A percentile compares a stretch with the other conserved stretches of the same genome.
Evolutionary conservation across 37 sponge, comb jelly and placozoan genomes (phyloP).

Genomic region (Mnemiopsis leidyi): DNA sequence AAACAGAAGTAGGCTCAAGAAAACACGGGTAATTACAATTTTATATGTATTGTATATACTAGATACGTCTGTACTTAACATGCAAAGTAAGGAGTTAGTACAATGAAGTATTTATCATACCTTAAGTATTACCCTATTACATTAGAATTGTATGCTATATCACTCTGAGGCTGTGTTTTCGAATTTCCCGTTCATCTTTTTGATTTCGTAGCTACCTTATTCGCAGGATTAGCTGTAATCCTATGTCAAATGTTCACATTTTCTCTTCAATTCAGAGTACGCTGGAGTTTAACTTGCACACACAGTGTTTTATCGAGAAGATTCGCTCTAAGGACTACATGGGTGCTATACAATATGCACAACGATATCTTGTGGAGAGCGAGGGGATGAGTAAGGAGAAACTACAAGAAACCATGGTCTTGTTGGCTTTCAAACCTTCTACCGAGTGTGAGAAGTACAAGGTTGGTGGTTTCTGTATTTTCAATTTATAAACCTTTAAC

Average conservation of each 20-base stretch:
- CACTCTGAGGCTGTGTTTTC: background rate
- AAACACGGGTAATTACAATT: constrained; percentile 72
- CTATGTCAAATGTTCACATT: too few species aligned
- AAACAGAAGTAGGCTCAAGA: constrained; percentile 86
- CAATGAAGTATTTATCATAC: too few species aligned
- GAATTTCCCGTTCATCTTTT: too few species aligned
- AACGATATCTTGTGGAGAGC: constrained; percentile 58
- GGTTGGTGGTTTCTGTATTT: too few species aligned
- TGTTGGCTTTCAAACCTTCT: constrained; percentile 80
- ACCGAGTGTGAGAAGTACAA: constrained; percentile 67
- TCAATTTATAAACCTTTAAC: too few species aligned
- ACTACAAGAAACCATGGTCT: constrained; percentile 84
- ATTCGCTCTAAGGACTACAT: constrained; percentile 71
- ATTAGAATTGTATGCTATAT: too few species aligned
- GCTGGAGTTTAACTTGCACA: constrained; percentile 81
- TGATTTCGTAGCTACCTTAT: too few species aligned
- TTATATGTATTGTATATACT: too few species aligned
- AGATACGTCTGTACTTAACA: too few species aligned
- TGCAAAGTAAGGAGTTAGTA: too few species aligned
- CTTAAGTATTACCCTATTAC: too few species aligned
- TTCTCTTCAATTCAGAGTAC: constrained; percentile 80
- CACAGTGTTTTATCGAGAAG: constrained; percentile 93
- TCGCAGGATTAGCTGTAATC: too few species aligned
- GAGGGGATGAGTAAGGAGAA: constrained; percentile 66
- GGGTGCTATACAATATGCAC: constrained; percentile 81